Conservation (phyloP, 2,888 invertebrate species). For the Leucozona laternaria region DNA sequence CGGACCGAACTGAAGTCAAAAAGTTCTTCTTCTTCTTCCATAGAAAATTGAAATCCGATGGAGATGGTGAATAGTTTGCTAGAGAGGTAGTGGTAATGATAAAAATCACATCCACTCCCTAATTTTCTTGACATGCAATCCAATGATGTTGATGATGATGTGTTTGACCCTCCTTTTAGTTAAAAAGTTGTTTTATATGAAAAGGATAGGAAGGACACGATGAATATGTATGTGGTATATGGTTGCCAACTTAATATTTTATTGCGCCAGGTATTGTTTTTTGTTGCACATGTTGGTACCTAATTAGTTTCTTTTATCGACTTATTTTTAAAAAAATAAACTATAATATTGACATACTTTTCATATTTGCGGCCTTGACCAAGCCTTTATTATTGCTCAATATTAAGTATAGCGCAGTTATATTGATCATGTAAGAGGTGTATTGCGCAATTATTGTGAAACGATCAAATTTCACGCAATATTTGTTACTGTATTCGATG, state of each 20-base stretch:
- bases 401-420: too few relatives aligned
- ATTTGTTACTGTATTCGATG: too few relatives aligned
- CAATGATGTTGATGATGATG: constrained; percentile 78
- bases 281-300: too few relatives aligned
- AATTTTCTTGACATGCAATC: constrained; percentile 82
- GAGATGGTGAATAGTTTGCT: constrained; percentile 7
- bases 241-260: neutral
- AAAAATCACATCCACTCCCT: constrained; percentile 84
- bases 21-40: constrained; percentile 13
- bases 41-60: constrained; percentile 59
- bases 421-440: too few relatives aligned
- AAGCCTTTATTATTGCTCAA: too few relatives aligned
- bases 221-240: neutral
- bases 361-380: too few relatives aligned
- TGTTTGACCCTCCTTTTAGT: constrained; percentile 73
- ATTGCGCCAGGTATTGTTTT: neutral
- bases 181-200: constrained; percentile 68
- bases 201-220: constrained; percentile 23
- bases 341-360: too few relatives aligned
- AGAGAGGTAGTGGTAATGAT: constrained; percentile 79
- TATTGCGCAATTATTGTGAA: too few relatives aligned
- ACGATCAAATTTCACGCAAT: too few relatives aligned
- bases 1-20: constrained; percentile 28
- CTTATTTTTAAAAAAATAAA: too few relatives aligned
- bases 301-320: too few relatives aligned